phyloP scores from a whole-genome alignment of 2,113 vertebrate species.

The Oncorhynchus tshawytscha region DNA sequence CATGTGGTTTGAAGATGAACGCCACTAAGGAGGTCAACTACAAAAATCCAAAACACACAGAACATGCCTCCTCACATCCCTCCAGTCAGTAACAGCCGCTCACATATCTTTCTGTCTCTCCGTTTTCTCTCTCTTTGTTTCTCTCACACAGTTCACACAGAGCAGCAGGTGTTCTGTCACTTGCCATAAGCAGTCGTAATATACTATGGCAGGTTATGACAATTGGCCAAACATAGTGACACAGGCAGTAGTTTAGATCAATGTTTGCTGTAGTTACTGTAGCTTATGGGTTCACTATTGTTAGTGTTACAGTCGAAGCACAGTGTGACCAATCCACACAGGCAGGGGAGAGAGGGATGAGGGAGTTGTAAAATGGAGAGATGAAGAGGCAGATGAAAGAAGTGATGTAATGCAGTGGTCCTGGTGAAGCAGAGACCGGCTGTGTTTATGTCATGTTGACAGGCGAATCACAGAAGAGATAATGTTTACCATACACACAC shows the following conservation, averaged over 20 bases:
- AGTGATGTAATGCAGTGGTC: background rate
- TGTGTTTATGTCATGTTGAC: conserved; percentile 39
- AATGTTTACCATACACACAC: background rate
- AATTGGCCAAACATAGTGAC: background rate
- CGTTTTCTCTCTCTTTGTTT: background rate
- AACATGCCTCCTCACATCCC: background rate
- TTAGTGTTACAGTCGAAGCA: background rate
- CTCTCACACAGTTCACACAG: background rate
- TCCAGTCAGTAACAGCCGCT: background rate
- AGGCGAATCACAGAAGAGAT: conserved; percentile 18
- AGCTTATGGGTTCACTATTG: too few relatives aligned
- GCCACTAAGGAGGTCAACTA: conserved; percentile 3
- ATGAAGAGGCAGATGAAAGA: background rate
- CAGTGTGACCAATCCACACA: background rate
- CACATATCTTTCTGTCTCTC: background rate
- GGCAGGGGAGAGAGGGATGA: background rate
- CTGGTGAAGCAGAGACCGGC: conserved; percentile 41
- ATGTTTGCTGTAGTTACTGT: too few relatives aligned
- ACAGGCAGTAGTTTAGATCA: too few relatives aligned
- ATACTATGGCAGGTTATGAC: background rate
- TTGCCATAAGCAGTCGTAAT: background rate
- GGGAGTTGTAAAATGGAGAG: conserved; percentile 6
- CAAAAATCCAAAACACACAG: conserved; percentile 14
- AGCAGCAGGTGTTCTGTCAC: background rate
- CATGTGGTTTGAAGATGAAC: conserved; percentile 32